These are phyloP conservation scores for Drosophila anomalata DNA, from an alignment of 2,888 invertebrate genomes.

Conservation along the genomic window DNA sequence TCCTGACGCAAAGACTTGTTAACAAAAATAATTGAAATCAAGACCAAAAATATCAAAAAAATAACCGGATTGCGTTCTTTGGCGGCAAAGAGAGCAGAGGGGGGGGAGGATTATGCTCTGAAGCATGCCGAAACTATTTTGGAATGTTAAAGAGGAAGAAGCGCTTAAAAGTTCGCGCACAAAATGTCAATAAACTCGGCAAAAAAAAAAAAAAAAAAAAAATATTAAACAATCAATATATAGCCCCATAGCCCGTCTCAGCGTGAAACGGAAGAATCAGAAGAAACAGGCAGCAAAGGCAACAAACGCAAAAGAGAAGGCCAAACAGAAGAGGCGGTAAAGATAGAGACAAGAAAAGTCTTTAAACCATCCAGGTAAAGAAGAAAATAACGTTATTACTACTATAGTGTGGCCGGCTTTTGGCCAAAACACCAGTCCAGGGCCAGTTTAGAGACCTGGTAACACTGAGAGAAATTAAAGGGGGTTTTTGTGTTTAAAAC, in stretches of 20 bases:
- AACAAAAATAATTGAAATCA: not conserved
- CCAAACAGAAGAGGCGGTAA: constrained; percentile 17
- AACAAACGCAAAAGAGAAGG: constrained; percentile 46
- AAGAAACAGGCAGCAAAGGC: constrained; percentile 25
- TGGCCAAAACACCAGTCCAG: constrained; percentile 25
- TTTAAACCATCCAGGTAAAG: constrained; percentile 46
- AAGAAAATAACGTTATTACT: constrained; percentile 60
- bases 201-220: constrained; percentile 13
- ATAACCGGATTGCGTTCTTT: constrained; percentile 39
- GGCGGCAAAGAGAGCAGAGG: not conserved
- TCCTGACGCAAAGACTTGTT: not conserved
- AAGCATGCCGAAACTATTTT: constrained; percentile 63
- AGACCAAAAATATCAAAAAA: constrained; percentile 2
- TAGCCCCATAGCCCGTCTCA: constrained; percentile 4
- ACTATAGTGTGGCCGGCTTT: constrained; percentile 36
- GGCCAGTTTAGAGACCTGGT: constrained; percentile 2
- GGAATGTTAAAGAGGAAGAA: constrained; percentile 25
- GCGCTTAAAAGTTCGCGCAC: constrained; percentile 45
- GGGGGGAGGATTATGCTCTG: constrained; percentile 1
- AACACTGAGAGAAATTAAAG: constrained; percentile 9
- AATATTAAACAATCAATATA: constrained; percentile 66
- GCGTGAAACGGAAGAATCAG: constrained; percentile 16
- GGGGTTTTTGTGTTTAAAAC: not conserved
- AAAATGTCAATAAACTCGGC: constrained; percentile 76
- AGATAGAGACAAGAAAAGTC: constrained; percentile 36